Base-by-base conservation (phyloP, 1,140 invertebrate species). In the Philotrypesis tridentata region DNA sequence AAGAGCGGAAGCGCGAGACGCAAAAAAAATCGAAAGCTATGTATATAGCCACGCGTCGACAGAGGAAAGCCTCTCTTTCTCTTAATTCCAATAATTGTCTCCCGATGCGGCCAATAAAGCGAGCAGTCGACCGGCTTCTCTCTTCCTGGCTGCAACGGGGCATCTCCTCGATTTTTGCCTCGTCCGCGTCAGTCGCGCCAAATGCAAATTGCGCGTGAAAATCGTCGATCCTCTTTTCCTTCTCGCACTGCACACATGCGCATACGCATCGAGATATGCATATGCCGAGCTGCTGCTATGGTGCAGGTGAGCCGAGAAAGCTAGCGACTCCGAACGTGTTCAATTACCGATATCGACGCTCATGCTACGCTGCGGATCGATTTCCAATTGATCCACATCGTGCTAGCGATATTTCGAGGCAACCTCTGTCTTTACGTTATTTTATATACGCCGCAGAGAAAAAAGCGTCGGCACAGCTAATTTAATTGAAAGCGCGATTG, bases 141-240 rank as follows among this genome's bases (percentile, higher is more conserved):
- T n/a, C n/a, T n/a, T n/a, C n/a, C n/a, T n/a, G n/a, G n/a, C n/a
- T n/a, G n/a, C n/a, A 61, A 33, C 31, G 55, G 29, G 11, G 60
- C 33, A 76, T 75, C 55, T 31, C 29, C 55, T 31, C 29, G 73
- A 76, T 37, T 76, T 65, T 40, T n/a, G n/a, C n/a, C n/a, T n/a
- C n/a, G n/a, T n/a, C n/a, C n/a, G n/a, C n/a, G n/a, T n/a, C n/a
- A n/a, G n/a, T n/a, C n/a, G 2, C 9, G 31, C 60, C 14, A 5
- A 14, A 65, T 76, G 61, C 33, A 65, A 76, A 76, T 65, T 76
- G 9, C 60, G 73, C 12, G 48, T 17, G 48, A 55, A 55, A 55
- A 21, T 17, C 48, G 21, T 21, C 48, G 17, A 55, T 55, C 48
- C n/a, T 55, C 14, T 43, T 43, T 43, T 43, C 48, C 0, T 11